Conservation (phyloP, 2,888 invertebrate species). For the Noctua pronuba region DNA sequence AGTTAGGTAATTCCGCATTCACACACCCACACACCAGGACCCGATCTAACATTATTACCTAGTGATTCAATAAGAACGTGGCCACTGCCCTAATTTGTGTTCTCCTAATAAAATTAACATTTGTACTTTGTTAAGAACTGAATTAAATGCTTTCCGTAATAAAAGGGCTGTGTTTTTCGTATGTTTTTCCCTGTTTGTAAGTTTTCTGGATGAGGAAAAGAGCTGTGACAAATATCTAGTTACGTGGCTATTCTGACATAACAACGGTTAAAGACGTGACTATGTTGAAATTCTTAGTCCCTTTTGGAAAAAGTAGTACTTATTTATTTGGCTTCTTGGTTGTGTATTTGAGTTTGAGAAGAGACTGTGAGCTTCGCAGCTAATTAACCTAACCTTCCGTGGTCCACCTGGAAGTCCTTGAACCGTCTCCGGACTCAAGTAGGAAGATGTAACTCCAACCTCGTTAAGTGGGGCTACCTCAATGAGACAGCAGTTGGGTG, state of each 20-base stretch:
- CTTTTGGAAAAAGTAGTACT: too few relatives aligned
- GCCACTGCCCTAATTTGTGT: constrained; percentile 29
- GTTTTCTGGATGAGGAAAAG: constrained; percentile 10
- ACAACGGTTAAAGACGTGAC: not conserved
- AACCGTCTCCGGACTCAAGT: too few relatives aligned
- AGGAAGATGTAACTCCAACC: too few relatives aligned
- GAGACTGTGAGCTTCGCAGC: too few relatives aligned
- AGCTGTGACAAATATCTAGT: constrained; percentile 5
- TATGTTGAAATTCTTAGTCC: not conserved
- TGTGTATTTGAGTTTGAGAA: not conserved
- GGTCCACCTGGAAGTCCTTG: too few relatives aligned
- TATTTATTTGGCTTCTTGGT: not conserved
- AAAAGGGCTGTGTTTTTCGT: constrained; percentile 19
- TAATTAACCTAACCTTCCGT: too few relatives aligned
- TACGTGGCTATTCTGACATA: not conserved
- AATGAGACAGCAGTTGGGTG: too few relatives aligned
- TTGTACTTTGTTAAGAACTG: constrained; percentile 29
- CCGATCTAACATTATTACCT: constrained; percentile 30
- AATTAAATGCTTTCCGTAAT: constrained; percentile 59
- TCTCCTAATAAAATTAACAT: constrained; percentile 49
- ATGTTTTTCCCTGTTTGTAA: constrained; percentile 29
- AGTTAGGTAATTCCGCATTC: constrained; percentile 33
- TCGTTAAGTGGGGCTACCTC: too few relatives aligned
- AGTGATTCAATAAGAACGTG: constrained; percentile 55
- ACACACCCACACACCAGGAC: constrained; percentile 26